phyloP scores from a whole-genome alignment of 2,797 vertebrate species.

The Oreochromis grahami region DNA sequence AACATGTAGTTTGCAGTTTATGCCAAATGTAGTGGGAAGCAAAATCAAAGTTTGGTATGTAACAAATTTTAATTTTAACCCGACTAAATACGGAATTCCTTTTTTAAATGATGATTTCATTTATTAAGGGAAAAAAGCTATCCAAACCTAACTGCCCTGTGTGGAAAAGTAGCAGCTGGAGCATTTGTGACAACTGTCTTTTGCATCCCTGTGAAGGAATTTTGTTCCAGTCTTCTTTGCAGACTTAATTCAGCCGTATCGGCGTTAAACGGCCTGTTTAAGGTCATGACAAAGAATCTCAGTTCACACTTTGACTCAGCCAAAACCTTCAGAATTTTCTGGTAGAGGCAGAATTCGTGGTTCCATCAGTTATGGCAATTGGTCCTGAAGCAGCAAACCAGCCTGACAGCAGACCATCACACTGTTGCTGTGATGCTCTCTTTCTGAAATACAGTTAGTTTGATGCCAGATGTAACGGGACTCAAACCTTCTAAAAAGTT shows the following conservation, averaged over 20 bases:
- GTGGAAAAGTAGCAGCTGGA: neutral
- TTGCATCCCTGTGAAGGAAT: neutral
- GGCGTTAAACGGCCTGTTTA: neutral
- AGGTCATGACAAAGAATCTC: neutral
- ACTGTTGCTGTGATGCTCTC: neutral
- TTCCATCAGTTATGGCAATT: neutral
- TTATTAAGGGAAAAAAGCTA: neutral
- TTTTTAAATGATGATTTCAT: neutral
- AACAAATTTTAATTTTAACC: neutral
- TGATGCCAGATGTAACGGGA: neutral
- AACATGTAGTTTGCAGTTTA: neutral
- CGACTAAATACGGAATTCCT: neutral
- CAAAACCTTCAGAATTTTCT: neutral
- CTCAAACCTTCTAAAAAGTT: neutral
- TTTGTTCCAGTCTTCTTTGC: neutral
- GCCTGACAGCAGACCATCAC: neutral
- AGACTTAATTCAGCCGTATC: neutral
- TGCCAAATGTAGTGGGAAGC: neutral
- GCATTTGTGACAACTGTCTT: neutral
- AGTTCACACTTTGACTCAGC: neutral
- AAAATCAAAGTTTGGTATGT: neutral
- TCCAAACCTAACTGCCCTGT: neutral
- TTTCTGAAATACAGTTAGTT: neutral
- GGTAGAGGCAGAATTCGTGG: neutral
- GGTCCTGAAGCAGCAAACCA: neutral